Evolutionary conservation across 1,140 invertebrate species (phyloP), one percentile per base, ranked within the genome.

Genomic region (Drosophila pallidifrons): DNA sequence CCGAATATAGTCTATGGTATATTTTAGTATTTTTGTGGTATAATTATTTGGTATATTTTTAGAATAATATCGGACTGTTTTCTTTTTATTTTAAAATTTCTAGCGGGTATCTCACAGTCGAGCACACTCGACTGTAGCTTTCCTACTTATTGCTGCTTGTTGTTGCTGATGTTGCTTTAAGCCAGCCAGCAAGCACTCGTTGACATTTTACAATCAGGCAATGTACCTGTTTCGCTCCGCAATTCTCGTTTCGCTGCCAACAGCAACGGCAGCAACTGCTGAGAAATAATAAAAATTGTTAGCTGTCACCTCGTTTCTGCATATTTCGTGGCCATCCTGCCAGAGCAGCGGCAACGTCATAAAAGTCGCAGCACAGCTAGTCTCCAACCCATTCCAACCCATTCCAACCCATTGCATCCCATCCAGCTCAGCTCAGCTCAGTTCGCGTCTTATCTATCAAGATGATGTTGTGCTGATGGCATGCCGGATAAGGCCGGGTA

Each of bases 381-480:
- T 25, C 20, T 25, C 20, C 20, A 61, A 45, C 51, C 35, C 4
- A 43, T 10, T 58, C 6, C 20, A 52, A 25, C 35, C 52, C 25
- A 30, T 4, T 55, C n/a, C 8, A 13, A 6, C n/a, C 11, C 28
- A 30, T 6, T n/a, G 16, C 8, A 8, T 28, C 15, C n/a, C 25
- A n/a, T 10, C 13, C 54, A n/a, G 1, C 30, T 13, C 58, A 43
- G 20, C 52, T 38, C 28, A 46, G 28, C 45, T 49, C 32, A 49
- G 30, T 28, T 30, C 54, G 25, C 38, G 46, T 54, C 75, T 87
- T 87, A 87, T 82, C 82, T 87, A 79, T 77, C 63, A 72, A 57
- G 82, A 77, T 87, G 74, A 82, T 87, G 79, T 82, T 87, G 70
- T 82, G 77, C 76, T 82, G 82, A 87, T 87, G 82, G 66, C 57